A percentile compares a stretch with the other conserved stretches of the same genome.
Evolutionary conservation across 2,797 vertebrate genomes (phyloP).

Genomic region (Semaprochilodus insignis): DNA sequence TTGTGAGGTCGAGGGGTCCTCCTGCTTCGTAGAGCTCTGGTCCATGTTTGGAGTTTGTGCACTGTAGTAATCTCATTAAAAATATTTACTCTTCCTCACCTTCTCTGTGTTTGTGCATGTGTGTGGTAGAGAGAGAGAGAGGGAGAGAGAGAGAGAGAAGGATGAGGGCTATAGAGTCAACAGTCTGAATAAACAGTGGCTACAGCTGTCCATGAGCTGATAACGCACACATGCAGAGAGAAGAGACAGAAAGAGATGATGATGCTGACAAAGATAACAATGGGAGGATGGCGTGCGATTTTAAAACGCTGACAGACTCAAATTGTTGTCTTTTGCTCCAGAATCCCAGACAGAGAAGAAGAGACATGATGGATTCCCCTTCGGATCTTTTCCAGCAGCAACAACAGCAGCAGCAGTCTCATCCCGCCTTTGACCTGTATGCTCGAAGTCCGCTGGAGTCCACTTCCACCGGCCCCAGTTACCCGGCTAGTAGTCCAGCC

Average conservation of each 20-base stretch:
- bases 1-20: neutral
- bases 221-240: constrained; percentile 71
- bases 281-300: constrained; percentile 35
- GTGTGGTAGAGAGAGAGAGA: constrained; percentile 49
- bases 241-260: constrained; percentile 61
- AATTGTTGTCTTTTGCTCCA: constrained; percentile 58
- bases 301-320: constrained; percentile 41
- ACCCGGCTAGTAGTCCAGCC: constrained; percentile 64
- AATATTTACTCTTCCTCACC: constrained; percentile 71
- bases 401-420: constrained; percentile 72
- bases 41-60: constrained; percentile 52
- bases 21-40: constrained; percentile 8
- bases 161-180: constrained; percentile 78
- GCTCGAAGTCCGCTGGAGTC: constrained; percentile 67
- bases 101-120: constrained; percentile 59
- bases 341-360: constrained; percentile 48
- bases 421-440: constrained; percentile 67
- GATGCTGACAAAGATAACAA: constrained; percentile 66
- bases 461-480: constrained; percentile 63
- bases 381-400: constrained; percentile 74
- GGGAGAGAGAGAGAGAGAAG: constrained; percentile 44
- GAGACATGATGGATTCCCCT: constrained; percentile 76
- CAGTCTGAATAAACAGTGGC: constrained; percentile 84
- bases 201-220: constrained; percentile 82
- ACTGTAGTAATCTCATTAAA: constrained; percentile 77